phyloP scores from a whole-genome alignment of 1,140 invertebrate species.

The Nilaparvata lugens region DNA sequence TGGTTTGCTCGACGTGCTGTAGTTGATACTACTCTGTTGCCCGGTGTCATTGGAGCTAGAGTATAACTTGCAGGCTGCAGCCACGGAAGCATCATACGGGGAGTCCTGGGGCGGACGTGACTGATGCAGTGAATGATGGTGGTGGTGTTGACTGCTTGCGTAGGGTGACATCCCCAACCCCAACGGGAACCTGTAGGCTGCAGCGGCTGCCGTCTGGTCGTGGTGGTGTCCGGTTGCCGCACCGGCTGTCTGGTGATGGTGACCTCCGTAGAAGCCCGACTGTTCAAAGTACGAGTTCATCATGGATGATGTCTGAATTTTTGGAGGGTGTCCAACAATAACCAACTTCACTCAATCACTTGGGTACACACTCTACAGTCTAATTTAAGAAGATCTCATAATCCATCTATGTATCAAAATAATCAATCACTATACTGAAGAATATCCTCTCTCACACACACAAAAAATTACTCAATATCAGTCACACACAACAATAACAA shows the following conservation, averaged over 20 bases:
- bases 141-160: conserved; percentile 60
- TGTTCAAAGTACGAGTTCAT: conserved; percentile 96
- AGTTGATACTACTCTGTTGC: conserved; percentile 47
- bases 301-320: conserved; percentile 30
- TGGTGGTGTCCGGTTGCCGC: conserved; percentile 58
- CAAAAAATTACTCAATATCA: no score
- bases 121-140: conserved; percentile 65
- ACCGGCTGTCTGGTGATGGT: conserved; percentile 63
- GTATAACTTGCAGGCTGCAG: conserved; percentile 74
- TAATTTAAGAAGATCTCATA: no score
- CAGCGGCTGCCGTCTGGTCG: conserved; percentile 49
- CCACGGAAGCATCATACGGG: conserved; percentile 79
- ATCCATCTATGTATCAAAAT: no score
- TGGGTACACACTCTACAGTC: no score
- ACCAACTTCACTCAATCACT: neutral
- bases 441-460: no score
- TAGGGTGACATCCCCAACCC: conserved; percentile 78
- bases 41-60: conserved; percentile 50
- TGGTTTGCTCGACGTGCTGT: conserved; percentile 35
- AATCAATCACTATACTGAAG: no score
- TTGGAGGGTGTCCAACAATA: neutral
- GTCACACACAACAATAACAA: no score
- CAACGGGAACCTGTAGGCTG: conserved; percentile 68
- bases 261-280: conserved; percentile 84
- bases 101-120: conserved; percentile 74